Evolutionary conservation across 2,888 invertebrate genomes (phyloP).

Genomic region (Caenorhabditis sinica): DNA sequence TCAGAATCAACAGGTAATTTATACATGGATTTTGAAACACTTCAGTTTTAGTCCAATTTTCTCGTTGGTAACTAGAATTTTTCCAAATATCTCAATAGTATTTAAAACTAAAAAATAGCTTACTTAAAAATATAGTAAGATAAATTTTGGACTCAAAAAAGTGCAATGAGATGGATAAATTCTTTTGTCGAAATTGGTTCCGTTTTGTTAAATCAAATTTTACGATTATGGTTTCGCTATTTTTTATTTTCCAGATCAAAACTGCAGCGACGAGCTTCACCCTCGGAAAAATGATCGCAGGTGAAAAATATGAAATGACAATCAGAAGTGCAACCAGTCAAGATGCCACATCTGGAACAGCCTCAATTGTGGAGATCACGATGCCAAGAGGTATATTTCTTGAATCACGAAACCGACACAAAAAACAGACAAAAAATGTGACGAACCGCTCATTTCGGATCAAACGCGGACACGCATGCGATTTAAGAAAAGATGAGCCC

Average conservation of each 20-base stretch:
- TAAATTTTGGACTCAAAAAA: too few relatives aligned
- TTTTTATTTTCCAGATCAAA: conserved; percentile 76
- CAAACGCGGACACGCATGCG: conserved; percentile 4
- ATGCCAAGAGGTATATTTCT: conserved; percentile 77
- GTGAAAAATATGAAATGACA: conserved; percentile 82
- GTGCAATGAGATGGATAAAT: too few relatives aligned
- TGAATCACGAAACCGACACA: neutral
- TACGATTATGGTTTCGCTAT: too few relatives aligned
- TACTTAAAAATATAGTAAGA: too few relatives aligned
- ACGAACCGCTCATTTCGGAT: conserved; percentile 19
- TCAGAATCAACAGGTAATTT: conserved; percentile 76
- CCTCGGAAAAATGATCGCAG: conserved; percentile 79
- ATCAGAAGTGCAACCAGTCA: conserved; percentile 77
- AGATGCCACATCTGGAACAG: conserved; percentile 75
- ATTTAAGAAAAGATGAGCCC: conserved; percentile 9
- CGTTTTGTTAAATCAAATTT: too few relatives aligned
- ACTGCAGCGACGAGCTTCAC: conserved; percentile 79
- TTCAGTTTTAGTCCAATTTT: too few relatives aligned
- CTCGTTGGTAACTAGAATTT: too few relatives aligned
- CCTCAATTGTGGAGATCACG: conserved; percentile 82
- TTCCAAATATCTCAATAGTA: too few relatives aligned
- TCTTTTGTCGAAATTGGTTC: too few relatives aligned
- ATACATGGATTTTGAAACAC: conserved; percentile 1
- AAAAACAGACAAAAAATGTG: neutral
- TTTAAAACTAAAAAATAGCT: too few relatives aligned